Conservation (phyloP, 1,140 invertebrate species). For the Stenopsyche tienmushanensis region DNA sequence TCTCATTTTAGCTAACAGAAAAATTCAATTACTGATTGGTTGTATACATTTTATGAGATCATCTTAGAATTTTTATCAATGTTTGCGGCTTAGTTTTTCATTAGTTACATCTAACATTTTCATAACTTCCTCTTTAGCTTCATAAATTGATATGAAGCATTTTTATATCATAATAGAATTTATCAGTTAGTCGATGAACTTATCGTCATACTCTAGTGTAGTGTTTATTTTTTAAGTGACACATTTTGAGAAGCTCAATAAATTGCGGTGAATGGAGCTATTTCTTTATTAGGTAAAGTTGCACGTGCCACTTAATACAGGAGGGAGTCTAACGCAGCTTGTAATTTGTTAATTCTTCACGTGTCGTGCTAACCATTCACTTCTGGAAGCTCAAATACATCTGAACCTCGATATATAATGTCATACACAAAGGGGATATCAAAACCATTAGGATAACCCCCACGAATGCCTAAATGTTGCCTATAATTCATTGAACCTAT, state of each 20-base stretch:
- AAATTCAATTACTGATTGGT: no score
- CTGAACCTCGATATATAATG: not conserved
- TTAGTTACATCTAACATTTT: no score
- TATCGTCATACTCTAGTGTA: no score
- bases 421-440: not conserved
- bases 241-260: slow-evolving; percentile 6
- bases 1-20: no score
- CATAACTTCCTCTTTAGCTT: no score
- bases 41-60: no score
- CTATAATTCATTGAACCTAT: not conserved
- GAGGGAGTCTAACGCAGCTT: slow-evolving; percentile 16
- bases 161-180: no score
- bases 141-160: no score
- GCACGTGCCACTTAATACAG: slow-evolving; percentile 20
- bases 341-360: slow-evolving; percentile 28
- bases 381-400: not conserved
- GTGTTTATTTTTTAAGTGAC: no score
- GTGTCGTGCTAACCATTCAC: slow-evolving; percentile 17
- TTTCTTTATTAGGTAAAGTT: slow-evolving; percentile 29
- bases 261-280: slow-evolving; percentile 13
- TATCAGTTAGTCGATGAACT: no score
- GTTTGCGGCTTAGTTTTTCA: no score
- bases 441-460: not conserved
- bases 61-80: no score
- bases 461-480: not conserved